Conservation (phyloP, 2,888 invertebrate species). For the Actias luna region DNA sequence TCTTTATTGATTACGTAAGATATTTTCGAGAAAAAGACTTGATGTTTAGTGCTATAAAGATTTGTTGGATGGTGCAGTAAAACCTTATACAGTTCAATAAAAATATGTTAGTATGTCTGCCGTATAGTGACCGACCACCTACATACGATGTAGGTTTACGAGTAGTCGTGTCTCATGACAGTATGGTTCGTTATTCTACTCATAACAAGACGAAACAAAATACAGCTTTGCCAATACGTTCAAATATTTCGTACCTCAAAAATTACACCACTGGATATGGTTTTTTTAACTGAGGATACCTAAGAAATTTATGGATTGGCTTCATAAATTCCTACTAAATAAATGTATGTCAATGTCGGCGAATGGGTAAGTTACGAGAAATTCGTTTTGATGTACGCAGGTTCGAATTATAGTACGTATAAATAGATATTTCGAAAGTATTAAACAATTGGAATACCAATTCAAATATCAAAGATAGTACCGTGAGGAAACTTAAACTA, state of each 20-base stretch:
- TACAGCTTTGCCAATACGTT: constrained; percentile 28
- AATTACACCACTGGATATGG: not conserved
- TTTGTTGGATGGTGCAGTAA: constrained; percentile 62
- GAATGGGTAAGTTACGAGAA: too few species aligned
- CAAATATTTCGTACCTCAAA: constrained; percentile 17
- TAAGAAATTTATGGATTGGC: too few species aligned
- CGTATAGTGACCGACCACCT: constrained; percentile 64
- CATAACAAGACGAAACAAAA: constrained; percentile 48
- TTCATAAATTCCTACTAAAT: too few species aligned
- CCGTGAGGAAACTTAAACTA: too few species aligned
- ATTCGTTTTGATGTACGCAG: too few species aligned
- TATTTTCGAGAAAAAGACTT: constrained; percentile 45
- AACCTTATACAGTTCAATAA: constrained; percentile 68
- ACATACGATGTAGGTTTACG: constrained; percentile 62
- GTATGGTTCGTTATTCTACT: constrained; percentile 42
- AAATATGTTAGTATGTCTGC: constrained; percentile 63
- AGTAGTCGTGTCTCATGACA: constrained; percentile 45
- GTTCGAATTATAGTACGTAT: too few species aligned
- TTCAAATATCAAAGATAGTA: too few species aligned
- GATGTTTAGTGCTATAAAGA: constrained; percentile 52
- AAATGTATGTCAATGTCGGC: too few species aligned
- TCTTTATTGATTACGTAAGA: constrained; percentile 46
- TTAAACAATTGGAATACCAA: too few species aligned
- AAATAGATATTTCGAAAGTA: too few species aligned
- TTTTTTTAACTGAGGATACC: too few species aligned